These are phyloP conservation scores for Agonopterix subpropinquella DNA, from an alignment of 2,888 invertebrate genomes.

Conservation along the genomic window DNA sequence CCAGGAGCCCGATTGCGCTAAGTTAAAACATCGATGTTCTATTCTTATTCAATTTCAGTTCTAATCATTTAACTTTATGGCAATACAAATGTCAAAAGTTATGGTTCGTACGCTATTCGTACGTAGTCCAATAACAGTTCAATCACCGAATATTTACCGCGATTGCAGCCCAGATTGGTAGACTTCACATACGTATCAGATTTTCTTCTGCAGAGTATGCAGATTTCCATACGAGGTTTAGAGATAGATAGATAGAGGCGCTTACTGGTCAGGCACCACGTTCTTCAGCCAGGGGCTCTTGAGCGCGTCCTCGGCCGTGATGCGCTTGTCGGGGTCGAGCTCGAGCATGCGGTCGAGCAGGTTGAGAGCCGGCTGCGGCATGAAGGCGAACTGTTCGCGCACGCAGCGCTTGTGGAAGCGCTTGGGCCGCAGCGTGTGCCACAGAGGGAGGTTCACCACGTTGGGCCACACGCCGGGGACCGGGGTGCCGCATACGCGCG, in stretches of 20 bases:
- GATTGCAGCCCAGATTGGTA: too few species aligned
- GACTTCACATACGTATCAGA: too few species aligned
- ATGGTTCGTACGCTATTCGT: too few species aligned
- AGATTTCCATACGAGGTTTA: not conserved
- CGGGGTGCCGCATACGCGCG: constrained; percentile 95
- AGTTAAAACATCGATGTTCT: too few species aligned
- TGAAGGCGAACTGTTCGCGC: constrained; percentile 94
- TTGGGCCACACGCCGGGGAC: constrained; percentile 97
- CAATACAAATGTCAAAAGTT: too few species aligned
- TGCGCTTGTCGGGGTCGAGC: constrained; percentile 94
- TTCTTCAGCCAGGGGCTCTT: constrained; percentile 94
- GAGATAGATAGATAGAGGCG: not conserved
- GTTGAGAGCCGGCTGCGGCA: constrained; percentile 92
- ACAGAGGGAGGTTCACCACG: constrained; percentile 94
- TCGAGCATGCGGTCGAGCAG: constrained; percentile 97
- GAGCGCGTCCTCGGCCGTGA: constrained; percentile 95
- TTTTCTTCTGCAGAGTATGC: too few species aligned
- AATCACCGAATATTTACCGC: too few species aligned
- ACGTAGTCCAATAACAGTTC: too few species aligned
- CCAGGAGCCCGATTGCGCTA: too few species aligned
- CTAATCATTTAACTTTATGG: too few species aligned
- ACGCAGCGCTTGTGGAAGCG: constrained; percentile 91
- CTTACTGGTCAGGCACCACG: constrained; percentile 90
- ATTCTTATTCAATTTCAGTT: too few species aligned
- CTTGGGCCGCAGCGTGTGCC: constrained; percentile 93